Evolutionary conservation across 2,888 invertebrate genomes (phyloP), one percentile per base, ranked within the genome.

Genomic region (Aleiodes leptofemur): DNA sequence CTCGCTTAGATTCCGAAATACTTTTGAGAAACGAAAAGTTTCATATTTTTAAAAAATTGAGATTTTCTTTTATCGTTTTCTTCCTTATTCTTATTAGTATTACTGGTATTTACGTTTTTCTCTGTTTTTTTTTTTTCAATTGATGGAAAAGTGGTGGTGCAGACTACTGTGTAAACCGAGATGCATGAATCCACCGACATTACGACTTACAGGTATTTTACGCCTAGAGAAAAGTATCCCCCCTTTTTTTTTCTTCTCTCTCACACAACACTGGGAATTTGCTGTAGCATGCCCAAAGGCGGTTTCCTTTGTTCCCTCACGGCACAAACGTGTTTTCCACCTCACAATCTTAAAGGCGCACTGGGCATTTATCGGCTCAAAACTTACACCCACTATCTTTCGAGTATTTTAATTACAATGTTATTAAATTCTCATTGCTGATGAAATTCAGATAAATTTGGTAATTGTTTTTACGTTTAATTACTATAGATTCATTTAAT

Each of bases 201-300:
- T 64, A 64, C 64, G 64, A 64, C 64, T 64, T 64, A 43, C 64
- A 48, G 14, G 48, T 43, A 64, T 64, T 64, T 64, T 64, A 64
- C 64, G 64, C 64, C 64, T 64, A 64, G 64, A 43, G 64, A 23
- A 64, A 64, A 56, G 31, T 56, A 59, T 55, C 69, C 72, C 55
- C 73, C 77, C 73, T 53, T 56, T 34, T 34, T 76, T 53, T 56
- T 34, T 76, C 23, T 53, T 56, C 78, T 77, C 61, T 59, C 75
- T 55, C 50, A 56, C 56, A 53, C 68, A 53, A 75, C 77, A 74
- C 69, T 74, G 73, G 66, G 68, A 56, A 50, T 61, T 61, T 57
- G 29, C 43, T 61, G 9, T 57, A 66, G 50, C 43, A 64, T 64
- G 64, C 48, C 64, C 48, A 34, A 48, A 64, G 70, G 70, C 70